Conservation (phyloP, 1,140 invertebrate species). For the Trichonephila clavipes region DNA sequence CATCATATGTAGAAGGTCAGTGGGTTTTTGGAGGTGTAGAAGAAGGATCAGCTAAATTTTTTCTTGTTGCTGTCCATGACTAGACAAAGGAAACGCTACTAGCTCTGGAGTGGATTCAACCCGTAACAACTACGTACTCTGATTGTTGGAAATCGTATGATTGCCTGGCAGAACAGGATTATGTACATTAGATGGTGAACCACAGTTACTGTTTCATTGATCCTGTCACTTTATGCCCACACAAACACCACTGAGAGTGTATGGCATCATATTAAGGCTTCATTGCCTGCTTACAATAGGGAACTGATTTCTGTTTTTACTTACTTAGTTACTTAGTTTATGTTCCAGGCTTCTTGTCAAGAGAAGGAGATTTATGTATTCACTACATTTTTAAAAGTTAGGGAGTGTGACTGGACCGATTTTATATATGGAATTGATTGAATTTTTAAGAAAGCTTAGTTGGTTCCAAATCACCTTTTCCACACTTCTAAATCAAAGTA, state of each 20-base stretch:
- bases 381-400: not conserved
- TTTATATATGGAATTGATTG: too few relatives aligned
- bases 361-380: not conserved
- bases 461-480: too few relatives aligned
- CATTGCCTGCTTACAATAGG: not conserved
- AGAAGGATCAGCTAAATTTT: too few relatives aligned
- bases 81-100: not conserved
- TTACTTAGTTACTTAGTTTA: not conserved
- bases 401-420: too few relatives aligned
- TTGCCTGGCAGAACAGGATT: not conserved
- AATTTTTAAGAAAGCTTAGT: too few relatives aligned
- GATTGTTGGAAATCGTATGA: not conserved
- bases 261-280: not conserved
- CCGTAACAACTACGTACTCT: too few relatives aligned
- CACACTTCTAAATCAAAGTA: too few relatives aligned
- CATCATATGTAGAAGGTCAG: not conserved
- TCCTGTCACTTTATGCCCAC: not conserved
- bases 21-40: not conserved
- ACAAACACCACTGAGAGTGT: not conserved
- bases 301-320: constrained; percentile 9
- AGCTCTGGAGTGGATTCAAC: not conserved
- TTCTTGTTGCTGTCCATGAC: not conserved
- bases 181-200: not conserved
- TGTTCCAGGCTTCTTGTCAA: not conserved
- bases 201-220: not conserved